Conservation (phyloP, 2,113 vertebrate genomes). For the Cyanoderma ruficeps region DNA sequence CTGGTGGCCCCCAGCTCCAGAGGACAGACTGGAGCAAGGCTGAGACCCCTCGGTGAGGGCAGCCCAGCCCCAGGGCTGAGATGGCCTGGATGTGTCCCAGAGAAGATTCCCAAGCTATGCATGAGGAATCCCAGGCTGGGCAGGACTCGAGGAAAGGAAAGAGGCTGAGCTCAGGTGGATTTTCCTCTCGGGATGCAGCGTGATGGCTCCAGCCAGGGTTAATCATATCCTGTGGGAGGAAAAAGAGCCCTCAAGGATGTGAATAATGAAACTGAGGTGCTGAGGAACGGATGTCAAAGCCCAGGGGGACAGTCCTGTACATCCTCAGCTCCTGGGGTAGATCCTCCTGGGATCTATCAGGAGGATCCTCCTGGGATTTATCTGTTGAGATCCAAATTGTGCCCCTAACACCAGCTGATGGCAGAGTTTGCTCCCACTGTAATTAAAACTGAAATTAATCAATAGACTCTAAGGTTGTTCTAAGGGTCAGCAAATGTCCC, state of each 20-base stretch:
- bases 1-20: not conserved
- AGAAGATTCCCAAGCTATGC: rapidly evolving
- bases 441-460: not conserved
- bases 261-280: not conserved
- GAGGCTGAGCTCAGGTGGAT: not conserved
- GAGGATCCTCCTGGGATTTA: not conserved
- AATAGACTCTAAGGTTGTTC: not conserved
- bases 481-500: not conserved
- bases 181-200: not conserved
- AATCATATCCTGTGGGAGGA: constrained; percentile 45
- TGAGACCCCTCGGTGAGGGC: rapidly evolving
- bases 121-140: rapidly evolving
- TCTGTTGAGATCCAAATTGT: not conserved
- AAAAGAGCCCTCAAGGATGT: not conserved
- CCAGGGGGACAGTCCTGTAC: not conserved
- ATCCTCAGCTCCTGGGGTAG: not conserved
- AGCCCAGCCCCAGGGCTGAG: rapidly evolving
- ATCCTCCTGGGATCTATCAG: not conserved
- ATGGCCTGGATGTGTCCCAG: not conserved
- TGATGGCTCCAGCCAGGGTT: not conserved
- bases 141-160: rapidly evolving
- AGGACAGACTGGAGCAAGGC: not conserved
- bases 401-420: not conserved
- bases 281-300: not conserved
- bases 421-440: not conserved